Conservation (phyloP, 1,140 invertebrate genomes). For the Caenorhabditis remanei region DNA sequence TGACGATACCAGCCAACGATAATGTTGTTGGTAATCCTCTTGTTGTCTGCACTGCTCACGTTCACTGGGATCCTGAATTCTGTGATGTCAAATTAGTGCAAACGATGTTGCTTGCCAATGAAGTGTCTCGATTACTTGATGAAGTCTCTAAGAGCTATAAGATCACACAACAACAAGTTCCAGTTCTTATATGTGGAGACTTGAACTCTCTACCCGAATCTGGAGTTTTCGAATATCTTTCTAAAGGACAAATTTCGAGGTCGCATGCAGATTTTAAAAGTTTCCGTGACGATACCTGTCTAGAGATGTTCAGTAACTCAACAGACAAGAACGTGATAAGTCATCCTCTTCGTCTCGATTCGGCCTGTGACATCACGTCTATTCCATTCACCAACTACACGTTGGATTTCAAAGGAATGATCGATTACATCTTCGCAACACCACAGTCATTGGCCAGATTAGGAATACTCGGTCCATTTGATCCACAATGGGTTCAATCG, state of each 20-base stretch:
- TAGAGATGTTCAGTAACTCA: slow-evolving; percentile 62
- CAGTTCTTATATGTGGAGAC: slow-evolving; percentile 95
- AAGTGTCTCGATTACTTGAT: slow-evolving; percentile 79
- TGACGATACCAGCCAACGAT: slow-evolving; percentile 49
- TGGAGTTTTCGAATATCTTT: slow-evolving; percentile 95
- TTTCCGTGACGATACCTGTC: slow-evolving; percentile 86
- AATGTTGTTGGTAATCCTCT: slow-evolving; percentile 84
- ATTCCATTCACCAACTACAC: slow-evolving; percentile 99
- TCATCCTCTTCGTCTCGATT: slow-evolving; percentile 93
- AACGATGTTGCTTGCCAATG: slow-evolving; percentile 98
- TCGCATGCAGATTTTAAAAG: slow-evolving; percentile 97
- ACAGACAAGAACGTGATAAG: slow-evolving; percentile 77
- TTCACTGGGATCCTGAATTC: slow-evolving; percentile 99
- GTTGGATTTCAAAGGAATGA: slow-evolving; percentile 99
- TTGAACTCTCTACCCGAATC: slow-evolving; percentile 98
- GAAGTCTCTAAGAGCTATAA: slow-evolving; percentile 70
- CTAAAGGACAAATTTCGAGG: slow-evolving; percentile 87
- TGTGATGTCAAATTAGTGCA: slow-evolving; percentile 99
- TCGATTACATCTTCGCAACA: slow-evolving; percentile 98
- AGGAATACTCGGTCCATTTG: slow-evolving; percentile 91
- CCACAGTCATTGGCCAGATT: slow-evolving; percentile 81
- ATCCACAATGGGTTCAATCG: slow-evolving; percentile 89
- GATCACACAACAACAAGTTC: slow-evolving; percentile 84
- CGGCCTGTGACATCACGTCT: slow-evolving; percentile 92
- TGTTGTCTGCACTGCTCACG: slow-evolving; percentile 96